Evolutionary conservation across 2,797 vertebrate species (phyloP).

Genomic region (Propithecus perrieri): DNA sequence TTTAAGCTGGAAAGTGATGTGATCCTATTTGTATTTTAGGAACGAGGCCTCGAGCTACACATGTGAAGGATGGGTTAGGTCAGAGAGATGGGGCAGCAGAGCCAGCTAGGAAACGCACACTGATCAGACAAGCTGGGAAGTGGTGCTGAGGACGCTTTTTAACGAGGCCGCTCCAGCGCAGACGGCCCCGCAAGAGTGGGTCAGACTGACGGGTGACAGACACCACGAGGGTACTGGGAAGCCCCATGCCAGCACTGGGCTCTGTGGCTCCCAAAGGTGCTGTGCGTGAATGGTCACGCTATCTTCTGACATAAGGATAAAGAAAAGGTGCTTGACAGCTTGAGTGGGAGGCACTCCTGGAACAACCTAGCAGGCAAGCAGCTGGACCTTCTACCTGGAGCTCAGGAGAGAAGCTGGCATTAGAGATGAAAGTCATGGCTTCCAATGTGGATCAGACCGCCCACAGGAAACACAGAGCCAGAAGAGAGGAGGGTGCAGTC

Average conservation of each 20-base stretch:
- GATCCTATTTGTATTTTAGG: background rate
- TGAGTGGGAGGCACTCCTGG: background rate
- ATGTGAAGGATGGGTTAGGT: background rate
- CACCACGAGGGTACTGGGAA: background rate
- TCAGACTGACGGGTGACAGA: background rate
- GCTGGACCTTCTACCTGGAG: background rate
- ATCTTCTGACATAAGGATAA: background rate
- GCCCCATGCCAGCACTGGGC: background rate
- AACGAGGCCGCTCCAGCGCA: background rate
- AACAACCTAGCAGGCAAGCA: background rate
- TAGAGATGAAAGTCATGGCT: background rate
- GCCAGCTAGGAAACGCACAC: too few relatives aligned
- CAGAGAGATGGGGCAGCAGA: background rate
- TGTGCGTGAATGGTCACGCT: background rate
- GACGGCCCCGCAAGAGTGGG: background rate
- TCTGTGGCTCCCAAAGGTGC: too few relatives aligned
- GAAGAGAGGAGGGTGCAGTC: background rate
- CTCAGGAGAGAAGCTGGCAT: background rate
- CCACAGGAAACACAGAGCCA: background rate
- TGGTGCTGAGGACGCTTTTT: too few relatives aligned
- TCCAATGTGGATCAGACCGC: background rate
- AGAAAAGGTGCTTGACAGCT: background rate
- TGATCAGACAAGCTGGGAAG: background rate
- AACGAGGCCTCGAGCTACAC: background rate
- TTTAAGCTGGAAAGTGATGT: background rate